A percentile compares a stretch with the other conserved stretches of the same genome.
phyloP scores from a whole-genome alignment of 2,113 vertebrate genomes.

The Mohoua ochrocephala region DNA sequence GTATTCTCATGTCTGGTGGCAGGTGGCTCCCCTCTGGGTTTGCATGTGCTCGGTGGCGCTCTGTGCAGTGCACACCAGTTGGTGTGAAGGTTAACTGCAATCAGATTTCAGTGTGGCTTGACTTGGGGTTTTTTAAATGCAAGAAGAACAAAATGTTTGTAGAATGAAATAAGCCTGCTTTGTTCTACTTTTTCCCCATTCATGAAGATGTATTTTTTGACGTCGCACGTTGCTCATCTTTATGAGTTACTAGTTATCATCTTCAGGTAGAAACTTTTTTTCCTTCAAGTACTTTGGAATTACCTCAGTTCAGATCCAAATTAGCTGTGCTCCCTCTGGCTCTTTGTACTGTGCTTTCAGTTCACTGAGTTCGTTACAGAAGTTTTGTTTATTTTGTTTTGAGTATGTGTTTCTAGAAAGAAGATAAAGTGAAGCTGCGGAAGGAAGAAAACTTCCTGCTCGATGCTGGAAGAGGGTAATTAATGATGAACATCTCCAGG shows the following conservation, averaged over 20 bases:
- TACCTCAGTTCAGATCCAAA: neutral
- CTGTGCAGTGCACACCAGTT: neutral
- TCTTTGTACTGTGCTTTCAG: neutral
- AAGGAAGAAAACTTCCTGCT: neutral
- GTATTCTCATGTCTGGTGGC: neutral
- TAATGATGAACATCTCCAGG: neutral
- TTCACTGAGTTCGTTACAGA: neutral
- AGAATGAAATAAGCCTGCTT: neutral
- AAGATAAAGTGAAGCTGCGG: neutral
- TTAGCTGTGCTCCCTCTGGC: neutral
- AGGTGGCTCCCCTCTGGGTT: neutral
- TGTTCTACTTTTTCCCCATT: neutral
- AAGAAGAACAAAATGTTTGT: neutral
- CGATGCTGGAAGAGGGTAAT: neutral
- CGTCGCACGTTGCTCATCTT: neutral
- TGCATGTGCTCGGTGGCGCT: neutral
- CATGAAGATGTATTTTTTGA: neutral
- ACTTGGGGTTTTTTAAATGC: neutral
- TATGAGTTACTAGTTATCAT: neutral
- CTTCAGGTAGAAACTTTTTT: neutral
- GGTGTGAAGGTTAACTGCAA: neutral
- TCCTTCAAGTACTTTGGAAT: neutral
- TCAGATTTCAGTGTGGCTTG: neutral
- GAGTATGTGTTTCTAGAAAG: neutral
- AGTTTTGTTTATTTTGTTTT: slow-evolving; percentile 31